Evolutionary conservation across 2,888 invertebrate genomes (phyloP).

Genomic region (Eupithecia inturbata): DNA sequence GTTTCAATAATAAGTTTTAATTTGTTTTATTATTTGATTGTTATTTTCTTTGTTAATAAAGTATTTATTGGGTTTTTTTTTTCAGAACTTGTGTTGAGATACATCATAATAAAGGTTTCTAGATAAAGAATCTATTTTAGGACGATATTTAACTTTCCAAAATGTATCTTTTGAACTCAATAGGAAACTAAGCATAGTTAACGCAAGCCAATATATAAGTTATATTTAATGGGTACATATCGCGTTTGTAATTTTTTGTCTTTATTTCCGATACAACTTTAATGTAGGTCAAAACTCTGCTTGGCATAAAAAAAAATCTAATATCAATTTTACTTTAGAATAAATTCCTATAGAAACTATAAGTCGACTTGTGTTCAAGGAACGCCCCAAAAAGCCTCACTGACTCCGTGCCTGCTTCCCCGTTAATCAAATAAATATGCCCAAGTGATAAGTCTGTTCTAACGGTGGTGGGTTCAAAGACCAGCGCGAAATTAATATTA

Average conservation of each 20-base stretch:
- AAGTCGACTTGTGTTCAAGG: neutral
- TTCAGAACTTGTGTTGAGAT: neutral
- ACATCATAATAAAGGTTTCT: too few relatives aligned
- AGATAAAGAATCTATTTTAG: too few relatives aligned
- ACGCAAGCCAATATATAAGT: neutral
- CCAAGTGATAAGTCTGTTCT: conserved; percentile 18
- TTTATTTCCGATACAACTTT: neutral
- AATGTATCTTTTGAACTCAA: neutral
- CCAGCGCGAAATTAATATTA: conserved; percentile 5
- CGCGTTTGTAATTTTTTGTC: neutral
- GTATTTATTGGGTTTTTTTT: too few relatives aligned
- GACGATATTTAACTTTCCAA: neutral
- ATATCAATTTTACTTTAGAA: neutral
- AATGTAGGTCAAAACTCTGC: too few relatives aligned
- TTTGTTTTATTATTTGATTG: too few relatives aligned
- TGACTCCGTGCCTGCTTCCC: conserved; percentile 22
- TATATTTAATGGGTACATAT: neutral
- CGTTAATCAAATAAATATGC: conserved; percentile 32
- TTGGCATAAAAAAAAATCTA: too few relatives aligned
- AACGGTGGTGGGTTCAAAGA: conserved; percentile 21
- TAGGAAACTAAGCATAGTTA: neutral
- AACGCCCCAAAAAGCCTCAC: neutral
- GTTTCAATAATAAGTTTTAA: too few relatives aligned
- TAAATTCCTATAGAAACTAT: neutral
- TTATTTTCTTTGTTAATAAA: too few relatives aligned